Base-by-base conservation (phyloP, 2,797 vertebrate genomes). In the Schizothorax lantsangensis region DNA sequence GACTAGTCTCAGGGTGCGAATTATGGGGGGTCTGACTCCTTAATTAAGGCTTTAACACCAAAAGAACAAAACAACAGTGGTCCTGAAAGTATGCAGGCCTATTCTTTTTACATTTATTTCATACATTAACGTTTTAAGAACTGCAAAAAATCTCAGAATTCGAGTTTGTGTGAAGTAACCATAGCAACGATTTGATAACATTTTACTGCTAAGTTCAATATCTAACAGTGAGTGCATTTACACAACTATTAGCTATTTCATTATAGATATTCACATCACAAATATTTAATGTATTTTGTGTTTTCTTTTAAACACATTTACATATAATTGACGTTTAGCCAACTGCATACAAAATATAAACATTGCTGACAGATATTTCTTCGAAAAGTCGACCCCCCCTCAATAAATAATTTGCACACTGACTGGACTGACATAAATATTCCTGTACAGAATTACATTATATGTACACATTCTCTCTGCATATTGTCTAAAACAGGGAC, bases 391-490 rank as follows among this genome's bases (percentile, higher is more conserved):
- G 11, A 23, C 43, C 62, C 21, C 74, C 19, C n/a, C 0, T 1
- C 26, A 33, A 49, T 47, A 21, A 66, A 71, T 52, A 54, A 82
- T 71, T 71, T 2, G 45, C 66, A 89, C 43, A 59, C 79, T 83
- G 78, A 80, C 73, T 86, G 79, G 73, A 64, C 15, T 74, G 83
- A 79, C 33, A 80, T 80, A 83, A 52, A 78, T 84, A 86, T 40
- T 64, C 33, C 62, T 64, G 54, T 64, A 75, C 47, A 81, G 36
- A 79, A n/a, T 33, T 36, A 11, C 43, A 82, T 87, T 30, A 30
- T 30, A 30, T 49, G 47, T 69, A 74, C 86, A 72, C 69, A 74
- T 79, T 89, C 57, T 85, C 78, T 86, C 33, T 54, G 36, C 68
- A 43, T 45, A 8, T 47, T 54, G n/a, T 75, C 54, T 69, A 88